These are phyloP conservation scores for Mesocricetus auratus DNA, from an alignment of 2,113 vertebrate species.

Conservation along the genomic window DNA sequence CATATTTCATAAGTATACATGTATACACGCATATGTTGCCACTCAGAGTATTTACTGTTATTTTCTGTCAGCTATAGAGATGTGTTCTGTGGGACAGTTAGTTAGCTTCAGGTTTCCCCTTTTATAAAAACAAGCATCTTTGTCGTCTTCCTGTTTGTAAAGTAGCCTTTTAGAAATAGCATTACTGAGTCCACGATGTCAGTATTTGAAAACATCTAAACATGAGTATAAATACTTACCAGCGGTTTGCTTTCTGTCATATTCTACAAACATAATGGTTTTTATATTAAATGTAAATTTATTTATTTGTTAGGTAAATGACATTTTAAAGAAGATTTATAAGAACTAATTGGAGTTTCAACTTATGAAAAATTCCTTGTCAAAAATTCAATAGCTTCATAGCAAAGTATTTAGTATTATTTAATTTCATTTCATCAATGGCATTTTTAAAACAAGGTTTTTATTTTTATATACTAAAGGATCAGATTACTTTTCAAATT, in stretches of 20 bases:
- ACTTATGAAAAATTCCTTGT: slow-evolving; percentile 36
- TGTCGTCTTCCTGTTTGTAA: slow-evolving; percentile 43
- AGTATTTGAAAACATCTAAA: slow-evolving; percentile 50
- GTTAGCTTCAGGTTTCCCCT: slow-evolving; percentile 8
- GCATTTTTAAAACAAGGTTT: slow-evolving; percentile 49
- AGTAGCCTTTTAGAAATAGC: slow-evolving; percentile 31
- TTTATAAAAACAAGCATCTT: slow-evolving; percentile 46
- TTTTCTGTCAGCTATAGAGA: slow-evolving; percentile 33
- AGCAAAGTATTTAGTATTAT: slow-evolving; percentile 46
- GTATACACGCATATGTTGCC: not conserved
- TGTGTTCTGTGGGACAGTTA: slow-evolving; percentile 39
- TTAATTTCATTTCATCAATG: slow-evolving; percentile 1
- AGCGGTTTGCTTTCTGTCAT: not conserved
- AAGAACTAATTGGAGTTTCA: slow-evolving; percentile 53
- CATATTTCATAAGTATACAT: not conserved
- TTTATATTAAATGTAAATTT: slow-evolving; percentile 49
- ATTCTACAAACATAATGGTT: slow-evolving; percentile 2
- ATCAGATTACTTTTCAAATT: not conserved
- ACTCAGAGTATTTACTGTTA: slow-evolving; percentile 45
- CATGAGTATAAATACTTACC: slow-evolving; percentile 32
- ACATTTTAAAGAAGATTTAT: slow-evolving; percentile 40
- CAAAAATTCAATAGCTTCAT: slow-evolving; percentile 31
- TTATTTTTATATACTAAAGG: slow-evolving; percentile 40
- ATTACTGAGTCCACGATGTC: slow-evolving; percentile 43
- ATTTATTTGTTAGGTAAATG: not conserved